Evolutionary conservation across 2,797 vertebrate genomes (phyloP).

Genomic region (Trichosurus vulpecula): DNA sequence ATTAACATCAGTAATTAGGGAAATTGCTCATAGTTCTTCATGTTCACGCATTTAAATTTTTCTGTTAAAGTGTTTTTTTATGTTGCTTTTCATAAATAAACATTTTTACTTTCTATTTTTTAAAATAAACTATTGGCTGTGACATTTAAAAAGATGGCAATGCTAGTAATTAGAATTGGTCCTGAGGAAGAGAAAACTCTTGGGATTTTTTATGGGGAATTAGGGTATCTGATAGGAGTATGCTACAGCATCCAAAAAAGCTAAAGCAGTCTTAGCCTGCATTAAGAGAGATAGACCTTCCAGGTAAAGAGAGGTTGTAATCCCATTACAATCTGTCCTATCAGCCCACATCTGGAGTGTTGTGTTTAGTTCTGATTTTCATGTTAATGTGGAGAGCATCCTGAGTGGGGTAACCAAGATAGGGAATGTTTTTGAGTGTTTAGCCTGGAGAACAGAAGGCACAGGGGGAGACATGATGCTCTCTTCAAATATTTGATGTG

Average conservation of each 20-base stretch:
- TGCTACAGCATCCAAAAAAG: background rate
- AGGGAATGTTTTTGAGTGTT: background rate
- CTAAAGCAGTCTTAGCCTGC: background rate
- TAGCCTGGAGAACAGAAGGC: background rate
- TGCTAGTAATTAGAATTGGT: background rate
- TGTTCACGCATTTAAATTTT: background rate
- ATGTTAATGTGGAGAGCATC: background rate
- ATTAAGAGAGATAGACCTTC: background rate
- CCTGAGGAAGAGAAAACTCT: background rate
- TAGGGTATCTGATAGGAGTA: background rate
- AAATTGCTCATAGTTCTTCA: constrained; percentile 49
- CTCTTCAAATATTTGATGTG: background rate
- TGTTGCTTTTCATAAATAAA: background rate
- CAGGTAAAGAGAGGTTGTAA: background rate
- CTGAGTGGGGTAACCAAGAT: background rate
- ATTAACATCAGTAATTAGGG: background rate
- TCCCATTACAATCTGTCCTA: background rate
- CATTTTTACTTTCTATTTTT: background rate
- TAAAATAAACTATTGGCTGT: background rate
- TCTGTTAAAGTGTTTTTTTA: background rate
- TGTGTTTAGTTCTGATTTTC: background rate
- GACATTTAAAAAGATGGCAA: background rate
- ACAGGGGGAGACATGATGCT: background rate
- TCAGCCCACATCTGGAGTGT: background rate
- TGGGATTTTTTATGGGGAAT: background rate